phyloP scores from a whole-genome alignment of 2,797 vertebrate genomes.

The Myiothlypis chrysogaster region DNA sequence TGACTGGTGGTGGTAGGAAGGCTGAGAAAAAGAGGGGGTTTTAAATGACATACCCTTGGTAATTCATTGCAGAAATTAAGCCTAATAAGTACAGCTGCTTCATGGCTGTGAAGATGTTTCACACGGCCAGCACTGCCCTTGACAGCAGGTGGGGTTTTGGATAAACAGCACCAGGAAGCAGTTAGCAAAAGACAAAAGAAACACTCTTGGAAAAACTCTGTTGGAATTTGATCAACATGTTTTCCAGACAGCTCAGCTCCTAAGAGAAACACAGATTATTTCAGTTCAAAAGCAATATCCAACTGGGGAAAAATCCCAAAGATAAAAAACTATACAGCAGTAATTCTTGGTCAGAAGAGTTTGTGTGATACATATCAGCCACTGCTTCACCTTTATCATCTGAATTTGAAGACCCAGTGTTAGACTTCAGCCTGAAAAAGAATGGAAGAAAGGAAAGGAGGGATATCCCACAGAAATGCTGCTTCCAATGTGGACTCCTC shows the following conservation, averaged over 20 bases:
- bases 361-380: neutral
- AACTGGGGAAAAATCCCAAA: neutral
- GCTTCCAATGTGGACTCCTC: neutral
- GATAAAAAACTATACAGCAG: neutral
- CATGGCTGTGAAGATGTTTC: neutral
- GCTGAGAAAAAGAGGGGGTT: neutral
- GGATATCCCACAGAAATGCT: neutral
- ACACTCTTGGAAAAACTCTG: neutral
- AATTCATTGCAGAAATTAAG: slow-evolving; percentile 24
- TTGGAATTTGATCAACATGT: slow-evolving; percentile 8
- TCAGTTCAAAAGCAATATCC: slow-evolving; percentile 5
- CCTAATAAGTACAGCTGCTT: neutral
- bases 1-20: neutral
- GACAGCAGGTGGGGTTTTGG: slow-evolving; percentile 22
- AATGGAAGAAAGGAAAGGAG: neutral
- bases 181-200: slow-evolving; percentile 32
- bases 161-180: slow-evolving; percentile 40
- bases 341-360: neutral
- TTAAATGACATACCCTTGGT: neutral
- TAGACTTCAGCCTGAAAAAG: neutral
- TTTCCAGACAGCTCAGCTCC: slow-evolving; percentile 2
- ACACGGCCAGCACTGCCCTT: neutral
- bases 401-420: neutral
- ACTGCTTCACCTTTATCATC: neutral
- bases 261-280: neutral